These are phyloP conservation scores for Mustela nigripes DNA, from an alignment of 2,113 vertebrate species.

Conservation along the genomic window DNA sequence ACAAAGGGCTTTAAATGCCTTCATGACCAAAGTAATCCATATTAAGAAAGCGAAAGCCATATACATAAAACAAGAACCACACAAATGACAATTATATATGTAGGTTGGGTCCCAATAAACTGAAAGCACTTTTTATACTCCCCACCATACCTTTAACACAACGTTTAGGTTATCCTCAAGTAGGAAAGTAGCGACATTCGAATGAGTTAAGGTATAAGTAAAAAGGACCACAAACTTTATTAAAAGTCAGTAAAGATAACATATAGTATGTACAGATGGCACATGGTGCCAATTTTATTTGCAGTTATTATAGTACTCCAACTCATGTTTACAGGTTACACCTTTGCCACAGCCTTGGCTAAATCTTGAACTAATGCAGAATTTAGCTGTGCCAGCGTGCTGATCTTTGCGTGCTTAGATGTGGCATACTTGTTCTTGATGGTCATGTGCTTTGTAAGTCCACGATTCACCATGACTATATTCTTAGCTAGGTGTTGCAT, in stretches of 20 bases:
- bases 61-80: conserved; percentile 28
- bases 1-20: background rate
- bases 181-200: conserved; percentile 59
- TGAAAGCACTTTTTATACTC: conserved; percentile 30
- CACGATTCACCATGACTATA: conserved; percentile 88
- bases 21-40: background rate
- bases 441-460: conserved; percentile 89
- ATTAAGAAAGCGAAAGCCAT: background rate
- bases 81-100: conserved; percentile 17
- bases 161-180: conserved; percentile 7
- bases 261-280: conserved; percentile 73
- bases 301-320: background rate
- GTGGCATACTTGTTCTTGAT: conserved; percentile 92
- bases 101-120: conserved; percentile 10
- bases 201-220: conserved; percentile 69
- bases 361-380: conserved; percentile 87
- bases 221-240: conserved; percentile 58
- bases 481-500: conserved; percentile 94
- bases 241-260: conserved; percentile 37
- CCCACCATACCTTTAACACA: background rate
- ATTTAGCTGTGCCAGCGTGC: conserved; percentile 87
- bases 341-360: conserved; percentile 80
- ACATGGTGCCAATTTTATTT: conserved; percentile 69
- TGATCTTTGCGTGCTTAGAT: conserved; percentile 88
- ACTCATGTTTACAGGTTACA: conserved; percentile 56